Base-by-base conservation (phyloP, 2,113 vertebrate species). In the Bubo bubo region DNA sequence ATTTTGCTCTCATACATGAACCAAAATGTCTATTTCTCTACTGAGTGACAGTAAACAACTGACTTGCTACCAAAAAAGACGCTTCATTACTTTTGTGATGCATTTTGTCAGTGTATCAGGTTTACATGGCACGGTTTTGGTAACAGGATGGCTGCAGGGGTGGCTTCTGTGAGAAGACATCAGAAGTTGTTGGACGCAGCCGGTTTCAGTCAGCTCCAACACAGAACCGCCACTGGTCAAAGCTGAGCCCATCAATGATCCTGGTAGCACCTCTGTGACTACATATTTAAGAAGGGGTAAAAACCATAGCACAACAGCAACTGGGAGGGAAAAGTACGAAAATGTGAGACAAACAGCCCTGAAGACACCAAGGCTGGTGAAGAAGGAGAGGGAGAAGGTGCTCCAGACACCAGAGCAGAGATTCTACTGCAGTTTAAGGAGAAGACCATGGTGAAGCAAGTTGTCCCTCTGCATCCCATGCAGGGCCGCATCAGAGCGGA, bases 351-450 rank as follows among this genome's bases (percentile, higher is more conserved):
- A 55, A 86, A 62, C 16, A 58, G 50, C 43, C 20, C 16, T 70
- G 21, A 11, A 81, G n/a, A 41, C 39, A 45, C 19, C 17, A 39
- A 17, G 28, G 11, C 9, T 17, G 20, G 16, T 66, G 13, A 60
- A 59, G 59, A 50, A 67, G 20, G 26, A 86, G 14, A 8, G 10
- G 20, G 9, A 67, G 21, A 9, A 34, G 12, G 10, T 63, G 35
- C 13, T n/a, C 14, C 66, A 64, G 8, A 32, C 2, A 0, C n/a
- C 1, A 1, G 12, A 62, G 64, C 11, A 56, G 21, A 67, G 19
- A 80, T 74, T 60, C n/a, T 47, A 8, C 47, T 55, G 22, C 17
- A 80, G 34, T 24, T 58, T 59, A 52, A 41, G 68, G 9, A 45
- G 15, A 59, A 5, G 13, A 59, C 2, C 4, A 28, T 14, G 5